Evolutionary conservation across 23 tunicate genomes (phyloP), one percentile per base, ranked within the genome.

Genomic region (Halocynthia aurantium): DNA sequence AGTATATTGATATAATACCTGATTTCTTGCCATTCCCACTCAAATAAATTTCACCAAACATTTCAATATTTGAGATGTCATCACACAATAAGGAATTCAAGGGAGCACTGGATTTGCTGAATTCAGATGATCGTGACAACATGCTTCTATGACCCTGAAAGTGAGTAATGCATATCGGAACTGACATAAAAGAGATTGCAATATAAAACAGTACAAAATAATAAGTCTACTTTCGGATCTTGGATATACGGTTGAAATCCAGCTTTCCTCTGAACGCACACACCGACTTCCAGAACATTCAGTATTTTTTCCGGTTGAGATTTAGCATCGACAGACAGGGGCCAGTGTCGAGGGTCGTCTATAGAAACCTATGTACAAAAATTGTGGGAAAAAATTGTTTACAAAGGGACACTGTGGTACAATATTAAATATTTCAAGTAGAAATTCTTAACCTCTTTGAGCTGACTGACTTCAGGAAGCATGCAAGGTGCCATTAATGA

Each of bases 401-500:
- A 4, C 69, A 73, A 51, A 44, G 68, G 31, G n/a, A 73, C 77
- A 73, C n/a, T 52, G 49, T 73, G n/a, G 67, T 20, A n/a, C n/a
- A 18, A 68, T 67, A 21, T 67, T 0, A n/a, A 40, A 21, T 40
- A 67, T 67, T 21, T 15, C 72, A 50, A 67, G 18, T 15, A 15
- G n/a, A 68, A 68, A 15, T 15, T 18, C 15, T 73, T 72, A 65
- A 91, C 98, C 58, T 86, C 90, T 67, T 73, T 80, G 66, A 92
- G 58, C 52, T 76, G 69, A 6, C 76, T 50, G 17, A 52, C n/a
- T 69, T 92, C 92, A 6, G 98, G 98, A 18, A 92, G 57, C 82
- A 92, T 53, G 57, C 92, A 92, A 15, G 98, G 98, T 21, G 98
- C 98, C 11, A 92, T 69, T 80, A 89, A 58, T 6, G 65, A 8